Percentiles rank a stretch among this genome's conserved stretches.
These are phyloP conservation scores for Oncorhynchus nerka DNA, from an alignment of 2,113 vertebrate species.

Conservation along the genomic window DNA sequence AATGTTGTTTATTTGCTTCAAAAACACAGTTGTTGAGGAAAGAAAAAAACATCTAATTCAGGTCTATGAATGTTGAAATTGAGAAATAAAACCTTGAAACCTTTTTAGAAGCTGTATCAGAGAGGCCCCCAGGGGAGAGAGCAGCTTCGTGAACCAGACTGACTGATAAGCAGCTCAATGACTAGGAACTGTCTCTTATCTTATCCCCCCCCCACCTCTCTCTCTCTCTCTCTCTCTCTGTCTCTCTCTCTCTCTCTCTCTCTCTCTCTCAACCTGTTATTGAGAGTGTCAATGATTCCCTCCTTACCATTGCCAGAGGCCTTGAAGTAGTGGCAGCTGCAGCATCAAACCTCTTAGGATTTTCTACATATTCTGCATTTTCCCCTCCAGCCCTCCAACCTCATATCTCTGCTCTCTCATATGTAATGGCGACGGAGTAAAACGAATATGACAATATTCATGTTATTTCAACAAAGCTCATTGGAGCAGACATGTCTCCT, in stretches of 20 bases:
- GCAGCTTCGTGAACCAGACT: conserved; percentile 3
- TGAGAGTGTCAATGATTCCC: conserved; percentile 10
- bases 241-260: neutral
- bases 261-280: conserved; percentile 8
- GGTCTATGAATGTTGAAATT: neutral
- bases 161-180: conserved; percentile 28
- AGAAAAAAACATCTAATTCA: neutral
- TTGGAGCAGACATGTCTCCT: neutral
- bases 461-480: neutral
- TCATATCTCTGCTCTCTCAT: neutral
- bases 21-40: neutral
- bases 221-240: neutral
- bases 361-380: neutral
- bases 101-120: conserved; percentile 13
- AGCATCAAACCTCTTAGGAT: neutral
- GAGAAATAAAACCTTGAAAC: neutral
- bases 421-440: neutral
- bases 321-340: too few relatives aligned
- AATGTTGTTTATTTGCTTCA: neutral
- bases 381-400: neutral
- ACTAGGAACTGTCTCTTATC: conserved; percentile 38
- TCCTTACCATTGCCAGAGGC: neutral
- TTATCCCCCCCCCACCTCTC: neutral
- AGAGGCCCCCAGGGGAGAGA: conserved; percentile 12
- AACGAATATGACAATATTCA: neutral